phyloP scores from a whole-genome alignment of 2,113 vertebrate species.

The Anhinga rufa region DNA sequence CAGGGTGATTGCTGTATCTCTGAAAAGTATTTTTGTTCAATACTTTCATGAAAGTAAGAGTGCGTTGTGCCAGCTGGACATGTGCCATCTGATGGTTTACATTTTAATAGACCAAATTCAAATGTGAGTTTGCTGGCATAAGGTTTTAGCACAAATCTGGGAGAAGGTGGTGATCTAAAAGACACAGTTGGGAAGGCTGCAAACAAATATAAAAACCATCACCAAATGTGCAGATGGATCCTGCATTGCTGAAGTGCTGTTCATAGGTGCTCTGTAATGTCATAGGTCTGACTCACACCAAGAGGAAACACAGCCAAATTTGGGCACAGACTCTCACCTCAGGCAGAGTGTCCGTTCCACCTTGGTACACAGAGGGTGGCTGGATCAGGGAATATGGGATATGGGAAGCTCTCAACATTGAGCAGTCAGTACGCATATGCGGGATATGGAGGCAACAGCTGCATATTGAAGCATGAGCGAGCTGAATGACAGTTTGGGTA shows the following conservation, averaged over 20 bases:
- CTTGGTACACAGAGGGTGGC: background rate
- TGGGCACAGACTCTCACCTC: background rate
- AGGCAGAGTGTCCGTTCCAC: background rate
- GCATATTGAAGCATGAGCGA: background rate
- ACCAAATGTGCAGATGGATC: background rate
- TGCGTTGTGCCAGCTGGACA: background rate
- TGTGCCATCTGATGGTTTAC: background rate
- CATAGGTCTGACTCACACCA: background rate
- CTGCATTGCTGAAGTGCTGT: background rate
- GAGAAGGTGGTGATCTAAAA: background rate
- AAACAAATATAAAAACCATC: background rate
- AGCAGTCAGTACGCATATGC: too few relatives aligned
- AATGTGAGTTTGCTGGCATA: background rate
- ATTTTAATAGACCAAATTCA: background rate
- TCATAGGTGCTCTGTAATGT: background rate
- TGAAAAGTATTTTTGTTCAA: background rate
- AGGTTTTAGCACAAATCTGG: background rate
- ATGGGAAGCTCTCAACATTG: background rate
- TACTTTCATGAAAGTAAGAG: background rate
- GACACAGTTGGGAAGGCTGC: background rate
- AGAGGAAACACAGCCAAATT: background rate
- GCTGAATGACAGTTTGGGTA: background rate
- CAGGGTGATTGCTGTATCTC: background rate
- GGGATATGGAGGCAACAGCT: background rate
- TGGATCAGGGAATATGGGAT: too few relatives aligned